phyloP scores from a whole-genome alignment of 1,140 invertebrate genomes.

The Grapholita molesta region DNA sequence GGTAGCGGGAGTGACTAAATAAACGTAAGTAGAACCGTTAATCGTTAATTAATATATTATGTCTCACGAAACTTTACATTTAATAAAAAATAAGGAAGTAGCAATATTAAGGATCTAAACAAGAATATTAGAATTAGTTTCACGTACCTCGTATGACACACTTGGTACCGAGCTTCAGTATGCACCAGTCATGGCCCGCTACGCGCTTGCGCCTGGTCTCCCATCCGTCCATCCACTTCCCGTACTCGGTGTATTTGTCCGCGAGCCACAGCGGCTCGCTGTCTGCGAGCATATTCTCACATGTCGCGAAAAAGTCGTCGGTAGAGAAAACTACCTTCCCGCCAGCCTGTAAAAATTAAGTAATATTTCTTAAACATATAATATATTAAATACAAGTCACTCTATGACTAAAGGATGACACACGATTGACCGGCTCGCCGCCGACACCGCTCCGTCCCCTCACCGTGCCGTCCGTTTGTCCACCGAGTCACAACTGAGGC shows the following conservation, averaged over 20 bases:
- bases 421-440: no score
- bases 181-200: conserved; percentile 83
- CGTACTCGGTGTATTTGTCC: conserved; percentile 81
- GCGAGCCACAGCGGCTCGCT: conserved; percentile 79
- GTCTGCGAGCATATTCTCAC: conserved; percentile 82
- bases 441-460: no score
- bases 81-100: no score
- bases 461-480: no score
- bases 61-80: no score
- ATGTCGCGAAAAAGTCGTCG: conserved; percentile 84
- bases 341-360: conserved; percentile 70
- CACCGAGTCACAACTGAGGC: no score
- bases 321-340: conserved; percentile 82
- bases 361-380: background rate
- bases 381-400: background rate
- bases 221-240: conserved; percentile 88
- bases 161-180: conserved; percentile 80
- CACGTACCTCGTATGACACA: conserved; percentile 78
- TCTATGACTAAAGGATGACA: no score
- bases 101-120: no score
- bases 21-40: no score
- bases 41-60: no score
- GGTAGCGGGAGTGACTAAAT: no score
- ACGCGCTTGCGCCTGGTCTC: conserved; percentile 82
- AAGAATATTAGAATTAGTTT: no score